Evolutionary conservation across 2,113 vertebrate species (phyloP).

Genomic region (Arvicanthis niloticus): DNA sequence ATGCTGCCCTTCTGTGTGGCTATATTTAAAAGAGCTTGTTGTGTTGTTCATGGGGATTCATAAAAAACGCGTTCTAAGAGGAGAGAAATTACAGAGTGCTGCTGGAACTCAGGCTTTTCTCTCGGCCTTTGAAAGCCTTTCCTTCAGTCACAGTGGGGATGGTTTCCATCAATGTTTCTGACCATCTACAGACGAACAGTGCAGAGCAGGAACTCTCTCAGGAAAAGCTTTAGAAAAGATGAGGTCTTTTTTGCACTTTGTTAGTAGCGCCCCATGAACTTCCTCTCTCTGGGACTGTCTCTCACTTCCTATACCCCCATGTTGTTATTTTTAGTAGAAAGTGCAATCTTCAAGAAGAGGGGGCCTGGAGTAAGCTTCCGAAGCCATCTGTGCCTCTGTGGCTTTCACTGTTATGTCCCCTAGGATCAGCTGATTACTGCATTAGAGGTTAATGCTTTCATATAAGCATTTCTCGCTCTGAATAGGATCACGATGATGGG

Average conservation of each 20-base stretch:
- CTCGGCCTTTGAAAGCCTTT: slow-evolving; percentile 25
- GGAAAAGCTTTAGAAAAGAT: slow-evolving; percentile 45
- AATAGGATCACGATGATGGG: background rate
- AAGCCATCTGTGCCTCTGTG: slow-evolving; percentile 46
- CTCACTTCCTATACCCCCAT: background rate
- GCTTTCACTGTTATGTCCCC: background rate
- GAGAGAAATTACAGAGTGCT: slow-evolving; percentile 5
- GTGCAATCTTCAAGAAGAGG: background rate
- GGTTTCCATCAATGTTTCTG: slow-evolving; percentile 12
- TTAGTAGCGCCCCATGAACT: background rate
- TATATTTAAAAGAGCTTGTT: slow-evolving; percentile 71
- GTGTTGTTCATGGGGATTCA: slow-evolving; percentile 47
- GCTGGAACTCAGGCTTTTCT: background rate
- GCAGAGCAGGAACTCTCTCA: background rate
- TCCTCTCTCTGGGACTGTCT: background rate
- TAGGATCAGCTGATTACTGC: background rate
- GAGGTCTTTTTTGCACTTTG: background rate
- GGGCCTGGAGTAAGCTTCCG: slow-evolving; percentile 14
- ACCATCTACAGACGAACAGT: background rate
- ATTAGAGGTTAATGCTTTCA: background rate
- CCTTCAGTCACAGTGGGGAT: background rate
- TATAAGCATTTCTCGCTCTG: background rate
- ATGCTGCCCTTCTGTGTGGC: slow-evolving; percentile 60
- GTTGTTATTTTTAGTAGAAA: slow-evolving; percentile 51
- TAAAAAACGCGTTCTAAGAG: slow-evolving; percentile 45